phyloP scores from a whole-genome alignment of 2,888 invertebrate species.

The Macropis europaea region DNA sequence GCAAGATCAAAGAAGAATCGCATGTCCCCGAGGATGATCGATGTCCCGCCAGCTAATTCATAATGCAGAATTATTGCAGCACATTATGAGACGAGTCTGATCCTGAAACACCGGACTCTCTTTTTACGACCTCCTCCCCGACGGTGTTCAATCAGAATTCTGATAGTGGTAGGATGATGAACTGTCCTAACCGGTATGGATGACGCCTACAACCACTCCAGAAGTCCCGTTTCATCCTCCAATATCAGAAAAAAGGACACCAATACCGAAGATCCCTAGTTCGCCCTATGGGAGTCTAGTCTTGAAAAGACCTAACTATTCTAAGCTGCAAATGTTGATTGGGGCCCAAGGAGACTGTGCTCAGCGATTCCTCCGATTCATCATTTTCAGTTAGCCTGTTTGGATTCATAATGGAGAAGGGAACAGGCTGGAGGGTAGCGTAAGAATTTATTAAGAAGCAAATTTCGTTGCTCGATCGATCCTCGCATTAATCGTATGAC shows the following conservation, averaged over 20 bases:
- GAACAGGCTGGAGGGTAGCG: no score
- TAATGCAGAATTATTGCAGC: slow-evolving; percentile 24
- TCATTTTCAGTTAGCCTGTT: no score
- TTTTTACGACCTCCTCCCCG: slow-evolving; percentile 12
- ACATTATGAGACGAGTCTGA: slow-evolving; percentile 8
- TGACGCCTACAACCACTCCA: slow-evolving; percentile 28
- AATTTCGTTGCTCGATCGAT: no score
- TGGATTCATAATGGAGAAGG: no score
- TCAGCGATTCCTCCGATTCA: no score
- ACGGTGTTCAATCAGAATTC: slow-evolving; percentile 29
- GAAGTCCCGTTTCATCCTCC: slow-evolving; percentile 4
- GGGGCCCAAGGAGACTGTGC: no score
- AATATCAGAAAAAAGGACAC: neutral
- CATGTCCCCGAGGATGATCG: slow-evolving; percentile 26
- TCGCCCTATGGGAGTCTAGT: neutral
- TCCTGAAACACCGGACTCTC: slow-evolving; percentile 7
- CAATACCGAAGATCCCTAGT: neutral
- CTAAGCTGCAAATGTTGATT: no score
- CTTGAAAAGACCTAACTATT: no score
- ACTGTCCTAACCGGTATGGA: slow-evolving; percentile 15
- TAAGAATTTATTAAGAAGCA: no score
- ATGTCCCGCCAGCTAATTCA: slow-evolving; percentile 25
- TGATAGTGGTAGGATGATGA: slow-evolving; percentile 46
- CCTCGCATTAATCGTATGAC: neutral
- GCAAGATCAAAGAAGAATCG: neutral